Evolutionary conservation across 2,797 vertebrate species (phyloP), one percentile per base, ranked within the genome.

Genomic region (Pelochelys cantorii): DNA sequence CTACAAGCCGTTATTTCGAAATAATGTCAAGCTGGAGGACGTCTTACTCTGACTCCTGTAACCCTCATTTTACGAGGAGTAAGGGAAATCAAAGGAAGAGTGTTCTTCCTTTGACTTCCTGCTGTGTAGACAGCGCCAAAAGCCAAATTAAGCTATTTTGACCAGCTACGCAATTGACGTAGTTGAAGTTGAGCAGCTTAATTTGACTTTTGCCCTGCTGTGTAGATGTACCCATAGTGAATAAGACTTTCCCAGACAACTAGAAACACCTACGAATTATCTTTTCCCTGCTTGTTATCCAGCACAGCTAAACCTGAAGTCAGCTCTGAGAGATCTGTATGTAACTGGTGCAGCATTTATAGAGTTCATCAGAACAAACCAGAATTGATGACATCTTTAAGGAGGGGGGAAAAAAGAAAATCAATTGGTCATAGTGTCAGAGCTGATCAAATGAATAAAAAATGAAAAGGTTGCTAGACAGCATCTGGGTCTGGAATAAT

Each of bases 361-460:
- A 85, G 83, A 90, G 85, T 93, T 95, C 93, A 80, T 95, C 91
- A 93, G 88, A 94, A 91, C 88, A 93, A 95, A 96, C 85, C 79
- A 91, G 90, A 96, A 93, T 31, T 95, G 94, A 96, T 20, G 85
- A 94, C 94, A 85, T 94, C 90, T 95, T 94, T 89, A 92, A 62
- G 77, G 80, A 87, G 83, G 23, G 3, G 20, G 3, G 59, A 71
- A 59, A 71, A 56, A 95, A 89, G 79, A 85, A 95, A 96, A 96
- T 96, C 93, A 94, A 93, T 95, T 94, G 96, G 94, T 85, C 84
- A 89, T 53, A n/a, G 79, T 95, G 94, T 94, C 93, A 95, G 82
- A 75, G 84, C 74, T 96, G 94, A 97, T 97, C 94, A 92, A 92
- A 95, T 84, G 83, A 95, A 91, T 79, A 86, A 94, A 90, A 93